Evolutionary conservation across 2,113 vertebrate genomes (phyloP), one percentile per base, ranked within the genome.

Genomic region (Boleophthalmus pectinirostris): DNA sequence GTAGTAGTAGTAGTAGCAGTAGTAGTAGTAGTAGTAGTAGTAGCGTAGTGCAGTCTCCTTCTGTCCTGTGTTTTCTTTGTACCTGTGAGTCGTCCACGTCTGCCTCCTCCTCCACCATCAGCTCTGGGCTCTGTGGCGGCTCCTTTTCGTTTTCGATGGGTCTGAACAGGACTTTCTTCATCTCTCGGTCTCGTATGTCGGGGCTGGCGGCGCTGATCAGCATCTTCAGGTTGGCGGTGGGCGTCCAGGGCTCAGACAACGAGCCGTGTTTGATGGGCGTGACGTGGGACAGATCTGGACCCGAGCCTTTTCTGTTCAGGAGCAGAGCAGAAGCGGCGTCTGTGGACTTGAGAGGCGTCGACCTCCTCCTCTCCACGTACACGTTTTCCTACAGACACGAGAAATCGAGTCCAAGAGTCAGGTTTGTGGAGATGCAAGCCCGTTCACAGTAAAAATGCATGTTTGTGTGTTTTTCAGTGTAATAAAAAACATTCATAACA

Each of bases 171-270:
- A 92, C 95, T 84, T 98, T 98, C 58, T 93, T 98, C 94, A 97
- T 96, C 87, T 98, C 97, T 56, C 96, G 87, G 91, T 92, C 95
- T 75, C 97, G 87, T 57, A 99, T 98, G 90, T 99, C 98, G 0
- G 97, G 96, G 81, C 96, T 98, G 0, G 96, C 97, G 0, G 96
- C 98, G 2, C 96, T 98, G 75, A 98, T 96, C 70, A 99, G 93
- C 94, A 99, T 96, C 88, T 98, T 99, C 47, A 99, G 90, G 80
- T 99, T 99, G 51, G 96, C 95, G 0, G 96, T 99, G 0, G 98
- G 97, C 0, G 97, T 97, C 96, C 95, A 98, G 15, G 98, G 97
- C 14, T 99, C 97, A 85, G 93, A 90, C 60, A 94, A 91, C 5
- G 84, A 81, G 3, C 60, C 3, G 5, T 85, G 89, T 80, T 97